Percentiles rank a stretch among this genome's conserved stretches.
phyloP scores from a whole-genome alignment of 2,797 vertebrate genomes.

The Falco berigora region DNA sequence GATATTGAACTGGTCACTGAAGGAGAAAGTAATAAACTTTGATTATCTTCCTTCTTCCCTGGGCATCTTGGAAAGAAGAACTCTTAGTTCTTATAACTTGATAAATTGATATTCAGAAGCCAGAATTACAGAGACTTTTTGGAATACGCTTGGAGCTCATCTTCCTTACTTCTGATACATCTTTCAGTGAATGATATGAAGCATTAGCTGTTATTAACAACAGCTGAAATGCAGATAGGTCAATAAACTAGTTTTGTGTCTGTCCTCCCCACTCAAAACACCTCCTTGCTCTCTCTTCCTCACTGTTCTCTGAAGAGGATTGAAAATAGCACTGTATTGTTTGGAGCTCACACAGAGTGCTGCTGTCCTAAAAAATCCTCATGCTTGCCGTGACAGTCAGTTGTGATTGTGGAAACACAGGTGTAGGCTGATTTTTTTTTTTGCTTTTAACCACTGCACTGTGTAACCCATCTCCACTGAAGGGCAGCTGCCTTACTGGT shows the following conservation, averaged over 20 bases:
- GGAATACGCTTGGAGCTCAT: background rate
- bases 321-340: background rate
- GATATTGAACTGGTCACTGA: background rate
- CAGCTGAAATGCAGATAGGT: background rate
- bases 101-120: background rate
- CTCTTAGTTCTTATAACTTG: background rate
- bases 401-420: background rate
- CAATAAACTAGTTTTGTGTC: background rate
- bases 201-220: background rate
- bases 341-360: background rate
- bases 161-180: background rate
- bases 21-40: background rate
- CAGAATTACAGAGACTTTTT: background rate
- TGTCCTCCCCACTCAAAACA: background rate
- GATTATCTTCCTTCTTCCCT: background rate
- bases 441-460: background rate
- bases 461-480: background rate
- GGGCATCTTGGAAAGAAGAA: background rate
- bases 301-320: background rate
- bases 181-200: background rate
- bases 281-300: background rate
- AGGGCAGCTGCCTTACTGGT: background rate
- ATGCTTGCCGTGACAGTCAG: rapidly evolving
- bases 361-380: background rate
- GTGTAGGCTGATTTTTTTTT: background rate